Percentiles rank a stretch among this genome's conserved stretches.
Conservation (phyloP, 2,113 vertebrate genomes). For the Chrysochloris asiatica region DNA sequence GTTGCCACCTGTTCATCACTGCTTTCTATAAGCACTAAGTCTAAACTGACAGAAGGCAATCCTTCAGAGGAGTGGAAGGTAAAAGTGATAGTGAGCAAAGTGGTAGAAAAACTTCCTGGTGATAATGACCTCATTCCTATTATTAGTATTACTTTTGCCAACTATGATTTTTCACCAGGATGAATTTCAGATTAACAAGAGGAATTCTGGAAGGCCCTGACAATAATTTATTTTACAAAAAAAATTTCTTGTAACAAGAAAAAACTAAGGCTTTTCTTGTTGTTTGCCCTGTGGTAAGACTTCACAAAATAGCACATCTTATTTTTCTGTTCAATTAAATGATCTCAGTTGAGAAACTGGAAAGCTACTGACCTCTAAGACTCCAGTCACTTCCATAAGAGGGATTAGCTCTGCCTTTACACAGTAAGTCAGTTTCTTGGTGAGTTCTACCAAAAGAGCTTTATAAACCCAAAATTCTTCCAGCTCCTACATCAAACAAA, state of each 20-base stretch:
- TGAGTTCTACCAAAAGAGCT: constrained; percentile 92
- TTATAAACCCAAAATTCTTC: constrained; percentile 96
- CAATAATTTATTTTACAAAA: not conserved
- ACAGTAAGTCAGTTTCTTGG: constrained; percentile 92
- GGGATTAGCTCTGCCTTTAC: constrained; percentile 94
- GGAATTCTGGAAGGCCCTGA: not conserved
- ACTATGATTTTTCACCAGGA: not conserved
- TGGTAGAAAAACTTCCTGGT: not conserved
- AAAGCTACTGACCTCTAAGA: constrained; percentile 90
- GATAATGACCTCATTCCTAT: not conserved
- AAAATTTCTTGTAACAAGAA: not conserved
- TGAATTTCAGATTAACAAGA: not conserved
- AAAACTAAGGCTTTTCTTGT: not conserved
- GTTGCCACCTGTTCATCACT: not conserved
- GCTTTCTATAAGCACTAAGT: not conserved
- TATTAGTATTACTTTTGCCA: not conserved
- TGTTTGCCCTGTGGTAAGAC: not conserved
- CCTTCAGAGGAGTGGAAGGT: not conserved
- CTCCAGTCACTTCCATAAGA: constrained; percentile 96
- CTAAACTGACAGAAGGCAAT: not conserved
- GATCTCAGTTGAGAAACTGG: not conserved
- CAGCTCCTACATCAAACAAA: constrained; percentile 88
- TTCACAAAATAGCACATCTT: not conserved
- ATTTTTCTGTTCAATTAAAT: not conserved
- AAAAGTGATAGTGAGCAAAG: not conserved